A percentile compares a stretch with the other conserved stretches of the same genome.
These are phyloP conservation scores for Calypte anna DNA, from an alignment of 2,113 vertebrate species.

Conservation along the genomic window DNA sequence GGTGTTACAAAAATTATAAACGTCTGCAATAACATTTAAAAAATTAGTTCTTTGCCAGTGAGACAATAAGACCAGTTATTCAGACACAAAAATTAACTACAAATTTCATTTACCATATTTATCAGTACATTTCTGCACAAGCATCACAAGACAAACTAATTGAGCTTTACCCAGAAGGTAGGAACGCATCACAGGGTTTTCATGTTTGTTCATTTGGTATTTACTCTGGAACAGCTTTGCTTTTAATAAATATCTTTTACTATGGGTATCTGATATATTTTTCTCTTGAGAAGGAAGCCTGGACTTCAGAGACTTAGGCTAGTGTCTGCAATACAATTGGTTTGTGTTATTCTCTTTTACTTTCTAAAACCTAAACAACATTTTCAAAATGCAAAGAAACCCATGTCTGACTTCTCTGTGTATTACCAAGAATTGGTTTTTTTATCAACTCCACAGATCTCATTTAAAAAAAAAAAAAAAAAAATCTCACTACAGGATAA, in stretches of 20 bases:
- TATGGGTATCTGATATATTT: neutral
- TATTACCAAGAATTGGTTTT: slow-evolving; percentile 74
- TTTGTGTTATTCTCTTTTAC: neutral
- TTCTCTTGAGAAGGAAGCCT: neutral
- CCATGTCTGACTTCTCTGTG: neutral
- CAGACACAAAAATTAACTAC: slow-evolving; percentile 49
- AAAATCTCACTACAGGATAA: slow-evolving; percentile 63
- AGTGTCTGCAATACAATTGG: neutral
- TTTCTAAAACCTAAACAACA: neutral
- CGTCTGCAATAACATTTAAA: slow-evolving; percentile 50
- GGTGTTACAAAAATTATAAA: slow-evolving; percentile 60
- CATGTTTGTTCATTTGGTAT: slow-evolving; percentile 57
- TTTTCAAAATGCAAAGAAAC: slow-evolving; percentile 1
- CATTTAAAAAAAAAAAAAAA: slow-evolving; percentile 60
- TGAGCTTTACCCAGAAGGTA: slow-evolving; percentile 47
- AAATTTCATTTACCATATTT: slow-evolving; percentile 62
- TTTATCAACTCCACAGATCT: slow-evolving; percentile 75
- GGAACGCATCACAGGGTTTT: slow-evolving; percentile 19
- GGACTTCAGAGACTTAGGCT: neutral
- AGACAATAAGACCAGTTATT: slow-evolving; percentile 56
- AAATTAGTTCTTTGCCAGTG: slow-evolving; percentile 66
- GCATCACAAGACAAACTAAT: slow-evolving; percentile 38
- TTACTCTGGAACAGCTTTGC: slow-evolving; percentile 29
- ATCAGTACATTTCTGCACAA: slow-evolving; percentile 55
- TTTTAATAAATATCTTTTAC: neutral